Base-by-base conservation (phyloP, 2,888 invertebrate species). In the Meiosimyza decipiens region DNA sequence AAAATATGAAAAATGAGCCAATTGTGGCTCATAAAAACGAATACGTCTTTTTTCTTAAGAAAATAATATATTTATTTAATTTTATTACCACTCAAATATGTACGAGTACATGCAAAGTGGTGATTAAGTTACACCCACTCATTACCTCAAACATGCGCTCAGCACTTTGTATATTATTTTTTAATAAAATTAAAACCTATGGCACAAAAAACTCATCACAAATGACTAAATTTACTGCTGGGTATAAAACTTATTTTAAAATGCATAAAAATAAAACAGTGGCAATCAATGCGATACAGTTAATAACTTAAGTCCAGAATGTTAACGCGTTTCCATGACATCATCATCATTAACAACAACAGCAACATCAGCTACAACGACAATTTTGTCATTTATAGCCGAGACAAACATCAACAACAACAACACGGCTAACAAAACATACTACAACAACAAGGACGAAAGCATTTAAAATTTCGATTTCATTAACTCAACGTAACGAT, bases 311-410 rank as follows among this genome's bases (percentile, higher is more conserved):
- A 72, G 49, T 51, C 54, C 72, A 60, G 51, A 22, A 28, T 60
- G 66, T 62, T 60, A 66, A 51, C 40, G 54, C 54, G 60, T 62
- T 67, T 57, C 62, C 40, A 47, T 54, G 64, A 18, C 22, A 49
- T 28, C 63, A 47, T 50, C 78, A 78, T 57, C 66, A 40, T 15
- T 15, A 15, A n/a, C 71, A 50, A 18, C 63, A 18, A 1, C 74
- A 64, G n/a, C 33, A 13, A 1, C 65, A 47, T n/a, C 52, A 54
- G 16, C 40, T 1, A 15, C 66, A 54, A 13, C 66, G 12, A 50
- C 33, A 50, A 50, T 22, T 12, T 52, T 51, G 52, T 13, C 64
- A 18, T 13, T 40, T 40, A 9, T 40, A 22, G 22, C 12, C 9
- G 66, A 0, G 52, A 50, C 2, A 18, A 52, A 51, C 54, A 66